Evolutionary conservation across 2,113 vertebrate species (phyloP), one percentile per base, ranked within the genome.

Genomic region (Otis tarda): DNA sequence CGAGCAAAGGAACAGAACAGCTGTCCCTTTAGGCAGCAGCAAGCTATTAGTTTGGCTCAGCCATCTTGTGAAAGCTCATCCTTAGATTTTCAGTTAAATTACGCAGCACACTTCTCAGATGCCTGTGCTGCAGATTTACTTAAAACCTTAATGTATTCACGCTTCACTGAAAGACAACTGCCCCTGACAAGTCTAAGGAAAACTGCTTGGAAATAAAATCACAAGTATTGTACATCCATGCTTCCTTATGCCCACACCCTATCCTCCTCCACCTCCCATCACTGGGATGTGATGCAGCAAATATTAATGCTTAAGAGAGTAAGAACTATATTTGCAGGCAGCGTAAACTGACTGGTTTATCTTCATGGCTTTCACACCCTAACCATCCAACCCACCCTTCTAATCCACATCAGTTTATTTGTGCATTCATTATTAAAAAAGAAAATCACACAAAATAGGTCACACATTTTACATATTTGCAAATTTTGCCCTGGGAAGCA

Each of bases 291-390:
- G 83, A 95, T 90, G 80, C 76, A 94, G 94, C 61, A 73, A 91
- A 92, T 80, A 80, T 50, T 86, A 37, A 83, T 18, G 89, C 94
- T 75, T 47, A 75, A 84, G 64, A 68, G 33, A 91, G 2, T 61
- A 89, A 75, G 49, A 89, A 65, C 28, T 76, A 1, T 45, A 93
- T 75, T 93, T 91, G 52, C 49, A 89, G 75, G 35, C 82, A 89
- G 92, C 2, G 13, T 83, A 88, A 96, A 94, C 86, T 83, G 73
- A 96, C 95, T 92, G 86, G 92, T 96, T 95, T 94, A 96, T 94
- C 94, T 84, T 96, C 88, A 78, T 88, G 89, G 56, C 43, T 95
- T 92, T 96, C 92, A 94, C 80, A 84, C 89, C 80, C 76, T 90
- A 94, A 83, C 45, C 61, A 91, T 75, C n/a, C 57, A 93, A 94